Percentiles rank a stretch among this genome's conserved stretches.
These are phyloP conservation scores for Cottoperca gobio DNA, from an alignment of 2,797 vertebrate genomes.

Conservation along the genomic window DNA sequence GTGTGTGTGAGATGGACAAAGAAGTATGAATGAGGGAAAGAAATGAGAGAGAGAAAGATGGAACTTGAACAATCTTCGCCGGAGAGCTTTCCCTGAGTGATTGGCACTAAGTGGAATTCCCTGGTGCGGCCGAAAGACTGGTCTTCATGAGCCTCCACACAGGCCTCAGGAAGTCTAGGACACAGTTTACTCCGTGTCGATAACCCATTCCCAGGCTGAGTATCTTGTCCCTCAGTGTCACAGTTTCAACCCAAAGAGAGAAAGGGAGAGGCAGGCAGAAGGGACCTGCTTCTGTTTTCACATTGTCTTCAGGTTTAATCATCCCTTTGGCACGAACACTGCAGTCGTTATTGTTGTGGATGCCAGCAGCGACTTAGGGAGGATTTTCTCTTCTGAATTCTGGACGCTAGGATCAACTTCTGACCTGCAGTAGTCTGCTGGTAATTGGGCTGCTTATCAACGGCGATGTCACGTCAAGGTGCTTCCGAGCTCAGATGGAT, in stretches of 20 bases:
- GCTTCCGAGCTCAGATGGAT: conserved; percentile 31
- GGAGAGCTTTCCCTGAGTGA: conserved; percentile 14
- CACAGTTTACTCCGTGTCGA: conserved; percentile 21
- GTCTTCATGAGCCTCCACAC: conserved; percentile 24
- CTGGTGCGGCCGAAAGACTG: conserved; percentile 6
- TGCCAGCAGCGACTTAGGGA: conserved; percentile 18
- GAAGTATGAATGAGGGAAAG: conserved; percentile 26
- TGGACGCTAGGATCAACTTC: conserved; percentile 30
- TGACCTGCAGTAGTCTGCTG: conserved; percentile 30
- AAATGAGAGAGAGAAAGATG: conserved; percentile 1
- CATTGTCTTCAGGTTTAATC: conserved; percentile 55
- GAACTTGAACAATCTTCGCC: not conserved
- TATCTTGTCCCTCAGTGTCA: conserved; percentile 15
- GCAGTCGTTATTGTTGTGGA: conserved; percentile 52
- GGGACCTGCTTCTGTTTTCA: conserved; percentile 6
- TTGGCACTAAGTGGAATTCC: conserved; percentile 48
- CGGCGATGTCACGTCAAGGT: conserved; percentile 40
- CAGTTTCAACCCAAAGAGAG: conserved; percentile 2
- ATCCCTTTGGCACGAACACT: conserved; percentile 35
- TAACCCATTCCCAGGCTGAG: conserved; percentile 10
- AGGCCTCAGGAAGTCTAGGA: conserved; percentile 25
- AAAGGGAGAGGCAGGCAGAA: not conserved
- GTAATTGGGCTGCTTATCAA: conserved; percentile 57
- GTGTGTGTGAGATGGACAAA: conserved; percentile 32
- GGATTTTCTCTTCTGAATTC: conserved; percentile 35